phyloP scores from a whole-genome alignment of 2,113 vertebrate species.

The Lampris incognitus region DNA sequence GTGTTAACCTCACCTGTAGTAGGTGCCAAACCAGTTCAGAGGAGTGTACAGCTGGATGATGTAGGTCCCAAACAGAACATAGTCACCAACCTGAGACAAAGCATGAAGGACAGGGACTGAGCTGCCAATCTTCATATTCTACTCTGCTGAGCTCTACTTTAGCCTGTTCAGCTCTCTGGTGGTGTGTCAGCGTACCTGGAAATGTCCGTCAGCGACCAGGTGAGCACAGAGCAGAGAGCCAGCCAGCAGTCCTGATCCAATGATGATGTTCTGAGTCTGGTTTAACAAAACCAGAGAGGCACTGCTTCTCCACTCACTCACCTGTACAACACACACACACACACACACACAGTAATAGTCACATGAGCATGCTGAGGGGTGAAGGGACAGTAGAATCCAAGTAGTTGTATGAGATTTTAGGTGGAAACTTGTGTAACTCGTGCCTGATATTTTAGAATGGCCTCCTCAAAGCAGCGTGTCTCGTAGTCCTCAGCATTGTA shows the following conservation, averaged over 20 bases:
- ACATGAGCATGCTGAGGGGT: no score
- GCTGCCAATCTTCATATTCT: no score
- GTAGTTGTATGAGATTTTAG: no score
- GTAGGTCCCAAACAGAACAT: slow-evolving; percentile 92
- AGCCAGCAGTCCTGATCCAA: slow-evolving; percentile 86
- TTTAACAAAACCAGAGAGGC: slow-evolving; percentile 90
- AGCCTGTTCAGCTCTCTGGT: no score
- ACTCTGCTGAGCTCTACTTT: no score
- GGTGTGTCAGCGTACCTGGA: slow-evolving; percentile 79
- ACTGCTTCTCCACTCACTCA: slow-evolving; percentile 89
- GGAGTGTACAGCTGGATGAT: slow-evolving; percentile 94
- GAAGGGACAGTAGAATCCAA: no score
- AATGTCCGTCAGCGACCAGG: slow-evolving; percentile 86
- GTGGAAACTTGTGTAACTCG: not conserved
- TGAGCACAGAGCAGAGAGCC: slow-evolving; percentile 90
- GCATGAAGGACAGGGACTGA: no score
- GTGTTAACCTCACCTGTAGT: slow-evolving; percentile 87
- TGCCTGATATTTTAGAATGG: slow-evolving; percentile 91
- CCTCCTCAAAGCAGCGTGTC: slow-evolving; percentile 86
- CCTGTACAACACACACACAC: slow-evolving; percentile 57
- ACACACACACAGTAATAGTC: no score
- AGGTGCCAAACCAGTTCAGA: slow-evolving; percentile 95
- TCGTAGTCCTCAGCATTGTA: slow-evolving; percentile 89
- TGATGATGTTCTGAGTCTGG: slow-evolving; percentile 92
- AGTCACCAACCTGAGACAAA: slow-evolving; percentile 85